Percentiles rank a stretch among this genome's conserved stretches.
Evolutionary conservation across 2,113 vertebrate species (phyloP).

Genomic region (Nesoenas mayeri): DNA sequence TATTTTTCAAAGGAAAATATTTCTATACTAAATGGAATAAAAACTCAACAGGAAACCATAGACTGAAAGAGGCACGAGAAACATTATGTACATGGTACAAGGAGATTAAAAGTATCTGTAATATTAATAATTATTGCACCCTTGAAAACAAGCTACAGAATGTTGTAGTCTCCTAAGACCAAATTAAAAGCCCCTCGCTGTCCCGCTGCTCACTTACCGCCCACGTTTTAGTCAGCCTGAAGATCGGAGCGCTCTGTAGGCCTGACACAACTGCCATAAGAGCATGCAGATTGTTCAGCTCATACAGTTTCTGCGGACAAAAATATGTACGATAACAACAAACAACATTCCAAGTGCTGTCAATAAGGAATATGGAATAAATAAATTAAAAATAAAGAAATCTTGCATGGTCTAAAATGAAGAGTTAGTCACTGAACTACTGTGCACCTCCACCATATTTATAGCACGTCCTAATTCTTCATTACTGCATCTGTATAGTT

Average conservation of each 20-base stretch:
- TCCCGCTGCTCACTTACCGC: slow-evolving; percentile 84
- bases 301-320: slow-evolving; percentile 89
- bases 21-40: not conserved
- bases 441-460: not conserved
- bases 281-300: slow-evolving; percentile 96
- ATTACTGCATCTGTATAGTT: not conserved
- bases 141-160: not conserved
- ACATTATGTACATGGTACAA: not conserved
- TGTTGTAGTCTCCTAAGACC: not conserved
- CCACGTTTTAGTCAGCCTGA: slow-evolving; percentile 96
- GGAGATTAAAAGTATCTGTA: not conserved
- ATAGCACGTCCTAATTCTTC: not conserved
- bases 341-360: not conserved
- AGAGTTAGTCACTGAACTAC: not conserved
- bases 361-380: not conserved
- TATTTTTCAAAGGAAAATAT: slow-evolving; percentile 56
- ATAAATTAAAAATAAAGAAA: not conserved
- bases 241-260: slow-evolving; percentile 96
- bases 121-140: not conserved
- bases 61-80: not conserved
- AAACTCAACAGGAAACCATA: not conserved
- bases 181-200: rapidly evolving
- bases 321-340: not conserved
- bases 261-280: slow-evolving; percentile 97
- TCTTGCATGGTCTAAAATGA: not conserved